Conservation (phyloP, 2,797 vertebrate genomes). For the Neopelma chrysocephalum region DNA sequence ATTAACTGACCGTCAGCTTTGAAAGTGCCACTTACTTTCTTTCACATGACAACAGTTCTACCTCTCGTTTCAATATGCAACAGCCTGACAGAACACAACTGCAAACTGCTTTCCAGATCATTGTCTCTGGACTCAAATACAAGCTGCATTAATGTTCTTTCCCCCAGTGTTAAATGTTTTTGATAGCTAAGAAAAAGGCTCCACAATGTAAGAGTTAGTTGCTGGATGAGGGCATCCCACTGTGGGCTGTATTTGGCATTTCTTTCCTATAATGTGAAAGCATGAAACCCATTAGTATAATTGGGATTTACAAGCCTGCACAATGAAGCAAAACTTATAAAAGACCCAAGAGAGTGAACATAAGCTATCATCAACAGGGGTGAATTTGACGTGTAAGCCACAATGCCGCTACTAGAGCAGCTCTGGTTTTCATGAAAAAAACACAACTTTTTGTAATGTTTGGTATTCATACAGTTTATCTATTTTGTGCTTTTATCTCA, state of each 20-base stretch:
- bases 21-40: neutral
- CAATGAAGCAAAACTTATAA: conserved; percentile 61
- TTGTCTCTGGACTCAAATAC: conserved; percentile 7
- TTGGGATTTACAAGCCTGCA: conserved; percentile 64
- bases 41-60: neutral
- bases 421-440: conserved; percentile 4
- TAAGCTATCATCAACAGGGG: conserved; percentile 35
- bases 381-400: neutral
- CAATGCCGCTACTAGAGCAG: neutral
- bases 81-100: neutral
- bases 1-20: conserved; percentile 40
- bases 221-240: conserved; percentile 48
- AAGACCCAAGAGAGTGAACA: conserved; percentile 54
- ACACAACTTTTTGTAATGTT: neutral
- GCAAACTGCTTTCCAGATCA: conserved; percentile 35
- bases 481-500: neutral
- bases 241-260: conserved; percentile 47
- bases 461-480: neutral
- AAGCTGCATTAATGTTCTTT: conserved; percentile 42
- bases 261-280: conserved; percentile 56
- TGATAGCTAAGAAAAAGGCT: conserved; percentile 61
- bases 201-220: conserved; percentile 29
- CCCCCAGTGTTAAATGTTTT: conserved; percentile 51
- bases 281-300: conserved; percentile 70
- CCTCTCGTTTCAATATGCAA: neutral